phyloP scores from a whole-genome alignment of 1,140 invertebrate species.

The Trichomalopsis sarcophagae region DNA sequence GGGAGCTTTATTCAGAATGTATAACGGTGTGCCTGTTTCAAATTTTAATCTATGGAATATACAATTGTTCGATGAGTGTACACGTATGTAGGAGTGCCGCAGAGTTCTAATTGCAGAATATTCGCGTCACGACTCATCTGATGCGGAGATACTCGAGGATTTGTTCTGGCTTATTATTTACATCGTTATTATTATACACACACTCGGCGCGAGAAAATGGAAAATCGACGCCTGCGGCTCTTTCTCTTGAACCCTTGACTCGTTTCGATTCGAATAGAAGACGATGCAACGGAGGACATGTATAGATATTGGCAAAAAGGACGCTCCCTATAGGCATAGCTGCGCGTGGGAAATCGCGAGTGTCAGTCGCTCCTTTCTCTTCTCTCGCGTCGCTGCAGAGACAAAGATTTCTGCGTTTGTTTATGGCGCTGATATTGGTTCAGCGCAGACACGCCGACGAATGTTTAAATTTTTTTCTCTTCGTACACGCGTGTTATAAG shows the following conservation, averaged over 20 bases:
- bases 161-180: neutral
- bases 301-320: no score
- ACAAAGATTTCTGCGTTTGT: neutral
- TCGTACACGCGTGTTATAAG: neutral
- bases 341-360: no score
- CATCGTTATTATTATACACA: no score
- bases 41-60: no score
- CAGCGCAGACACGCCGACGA: no score
- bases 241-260: neutral
- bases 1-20: no score
- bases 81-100: neutral
- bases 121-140: neutral
- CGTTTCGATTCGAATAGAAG: no score
- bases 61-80: neutral
- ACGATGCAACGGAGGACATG: no score
- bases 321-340: no score
- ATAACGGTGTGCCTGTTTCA: neutral
- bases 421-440: neutral
- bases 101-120: neutral
- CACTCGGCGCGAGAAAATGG: neutral
- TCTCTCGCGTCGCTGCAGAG: neutral
- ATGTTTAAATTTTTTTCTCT: no score
- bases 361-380: neutral
- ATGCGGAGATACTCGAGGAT: no score
- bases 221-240: neutral